Base-by-base conservation (phyloP, 2,888 invertebrate genomes). In the Eumerus sabulonum region DNA sequence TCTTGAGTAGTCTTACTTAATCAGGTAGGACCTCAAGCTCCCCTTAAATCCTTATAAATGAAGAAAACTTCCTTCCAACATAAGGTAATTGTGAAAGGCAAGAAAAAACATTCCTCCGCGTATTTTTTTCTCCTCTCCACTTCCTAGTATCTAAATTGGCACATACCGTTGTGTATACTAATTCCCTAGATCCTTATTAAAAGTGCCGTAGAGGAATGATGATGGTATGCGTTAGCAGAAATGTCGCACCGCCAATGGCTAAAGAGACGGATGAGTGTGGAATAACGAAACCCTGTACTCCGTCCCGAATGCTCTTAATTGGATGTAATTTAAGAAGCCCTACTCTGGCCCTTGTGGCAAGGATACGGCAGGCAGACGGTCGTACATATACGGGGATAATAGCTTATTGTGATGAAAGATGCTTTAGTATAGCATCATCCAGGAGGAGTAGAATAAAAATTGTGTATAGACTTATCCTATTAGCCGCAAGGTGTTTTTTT, bases 281-380 rank as follows among this genome's bases (percentile, higher is more conserved):
- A 27, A 27, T 45, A 53, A 64, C 11, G 17, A 18, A 38, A 13
- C 18, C 38, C 18, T 36, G 13, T n/a, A 42, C 35, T 42, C 14
- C 60, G 18, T 14, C 45, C 36, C 54, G 38, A 45, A 45, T 36
- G 19, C 53, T 27, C 38, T 36, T 68, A 68, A 68, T 68, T 60
- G 53, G 68, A 60, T 53, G 53, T 68, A 53, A 68, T 68, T 60
- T 68, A 60, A 68, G 53, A 27, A 60, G 68, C 59, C 53, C 47
- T 53, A 40, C 17, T 47, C 11, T 16, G 9, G 18, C 45, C 1
- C 17, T 35, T 12, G 36, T 14, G 11, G 59, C 1, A 16, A n/a
- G 13, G 62, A 7, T 44, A 36, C 27, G n/a, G 27, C 9, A 18
- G 1, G 0, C 35, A 48, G 14, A 19, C 38, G 38, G 40, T 27